These are phyloP conservation scores for Sardina pilchardus DNA, from an alignment of 2,113 vertebrate genomes.

Conservation along the genomic window DNA sequence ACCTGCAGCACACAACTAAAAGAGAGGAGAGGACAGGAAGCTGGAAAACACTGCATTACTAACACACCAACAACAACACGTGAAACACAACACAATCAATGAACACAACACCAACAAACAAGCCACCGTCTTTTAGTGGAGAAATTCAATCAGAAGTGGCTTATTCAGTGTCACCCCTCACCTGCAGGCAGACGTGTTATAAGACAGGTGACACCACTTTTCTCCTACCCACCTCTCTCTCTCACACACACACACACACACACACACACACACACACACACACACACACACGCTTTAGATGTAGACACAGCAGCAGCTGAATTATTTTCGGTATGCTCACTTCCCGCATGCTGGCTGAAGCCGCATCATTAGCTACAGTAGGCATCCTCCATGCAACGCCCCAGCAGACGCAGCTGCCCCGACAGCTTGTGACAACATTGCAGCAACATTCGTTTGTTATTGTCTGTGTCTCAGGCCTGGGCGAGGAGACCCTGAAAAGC, in stretches of 20 bases:
- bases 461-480: background rate
- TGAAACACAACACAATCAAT: too few species aligned
- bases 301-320: background rate
- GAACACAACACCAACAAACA: background rate
- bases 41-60: background rate
- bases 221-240: conserved; percentile 29
- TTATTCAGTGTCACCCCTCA: background rate
- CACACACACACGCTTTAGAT: background rate
- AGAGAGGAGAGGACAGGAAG: background rate
- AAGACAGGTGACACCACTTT: background rate
- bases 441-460: background rate
- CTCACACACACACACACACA: too few species aligned
- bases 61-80: background rate
- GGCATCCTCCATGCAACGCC: background rate
- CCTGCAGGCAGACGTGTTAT: background rate
- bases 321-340: background rate
- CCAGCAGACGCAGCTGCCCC: background rate
- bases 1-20: background rate
- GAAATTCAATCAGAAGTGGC: background rate
- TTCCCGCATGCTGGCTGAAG: background rate
- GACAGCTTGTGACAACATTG: background rate
- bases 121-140: background rate
- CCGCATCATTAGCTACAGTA: background rate
- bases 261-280: too few species aligned
- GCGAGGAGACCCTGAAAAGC: conserved; percentile 33